Evolutionary conservation across 2,797 vertebrate species (phyloP), one percentile per base, ranked within the genome.

Genomic region (Tapirus indicus): DNA sequence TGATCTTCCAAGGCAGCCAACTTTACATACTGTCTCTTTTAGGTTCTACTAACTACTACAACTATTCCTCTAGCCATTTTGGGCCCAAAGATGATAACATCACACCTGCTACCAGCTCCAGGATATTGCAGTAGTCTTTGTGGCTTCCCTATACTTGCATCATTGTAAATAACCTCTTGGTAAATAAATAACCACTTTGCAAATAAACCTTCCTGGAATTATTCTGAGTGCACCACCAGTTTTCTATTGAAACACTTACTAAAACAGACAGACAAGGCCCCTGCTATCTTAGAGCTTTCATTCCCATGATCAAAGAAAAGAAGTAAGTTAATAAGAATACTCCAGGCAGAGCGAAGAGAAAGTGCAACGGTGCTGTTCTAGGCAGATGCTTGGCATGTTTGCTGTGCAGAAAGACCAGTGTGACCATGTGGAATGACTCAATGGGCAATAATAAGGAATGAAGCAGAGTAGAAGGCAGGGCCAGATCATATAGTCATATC

Each of bases 151-250:
- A 64, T 20, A 21, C 54, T 93, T 64, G 27, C 14, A 41, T 41
- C 56, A 72, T 88, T 88, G 66, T 88, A 88, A 94, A 72, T 79
- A 80, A 71, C 18, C 6, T n/a, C 54, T 49, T 79, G 60, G 14
- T 66, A 85, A 77, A 85, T 52, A 66, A 83, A 64, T 35, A 77
- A 86, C 16, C 29, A 69, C 64, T 68, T 78, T 35, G 47, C 47
- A 69, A 93, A 58, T 58, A 79, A 79, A 71, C 14, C 52, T 79
- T 88, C 58, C 47, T 25, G 18, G 52, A 62, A 75, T 96, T 82
- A 69, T 87, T 96, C 77, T 96, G 62, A 89, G 9, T 27, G 35
- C 54, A 38, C 49, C 56, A 88, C 49, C 83, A 62, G 49, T 84
- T 91, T 88, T 79, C 84, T 92, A 25, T 58, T 89, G 64, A 72